phyloP scores from a whole-genome alignment of 2,797 vertebrate species.

The Myotis findleyi region DNA sequence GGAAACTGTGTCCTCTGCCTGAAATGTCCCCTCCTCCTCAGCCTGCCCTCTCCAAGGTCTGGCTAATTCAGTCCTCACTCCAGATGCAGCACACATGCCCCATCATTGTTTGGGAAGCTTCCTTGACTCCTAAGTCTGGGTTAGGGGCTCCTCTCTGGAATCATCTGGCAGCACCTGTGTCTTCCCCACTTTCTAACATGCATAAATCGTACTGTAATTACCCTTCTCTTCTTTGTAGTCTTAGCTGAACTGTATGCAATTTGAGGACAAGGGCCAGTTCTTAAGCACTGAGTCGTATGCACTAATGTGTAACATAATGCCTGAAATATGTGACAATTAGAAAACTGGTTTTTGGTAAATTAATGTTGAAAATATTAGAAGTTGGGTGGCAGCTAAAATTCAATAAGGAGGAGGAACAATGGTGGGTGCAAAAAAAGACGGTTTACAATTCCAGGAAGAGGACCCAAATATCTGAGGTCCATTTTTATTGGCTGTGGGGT shows the following conservation, averaged over 20 bases:
- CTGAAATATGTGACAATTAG: not conserved
- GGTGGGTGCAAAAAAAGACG: not conserved
- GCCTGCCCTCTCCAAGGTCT: not conserved
- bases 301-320: not conserved
- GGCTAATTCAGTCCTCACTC: not conserved
- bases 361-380: not conserved
- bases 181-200: not conserved
- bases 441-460: not conserved
- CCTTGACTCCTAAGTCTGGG: not conserved
- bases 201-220: not conserved
- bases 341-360: not conserved
- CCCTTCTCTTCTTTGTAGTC: not conserved
- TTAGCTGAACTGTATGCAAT: constrained; percentile 8
- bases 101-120: not conserved
- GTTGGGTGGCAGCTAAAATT: not conserved
- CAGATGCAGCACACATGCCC: not conserved
- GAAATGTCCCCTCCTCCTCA: not conserved
- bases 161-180: not conserved
- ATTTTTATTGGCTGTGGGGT: not conserved
- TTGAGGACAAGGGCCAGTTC: not conserved
- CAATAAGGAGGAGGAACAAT: not conserved
- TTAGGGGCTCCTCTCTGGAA: not conserved
- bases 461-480: not conserved
- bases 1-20: not conserved
- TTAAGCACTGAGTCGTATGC: not conserved